A percentile compares a stretch with the other conserved stretches of the same genome.
phyloP scores from a whole-genome alignment of 2,113 vertebrate genomes.

The Syrmaticus mikado region DNA sequence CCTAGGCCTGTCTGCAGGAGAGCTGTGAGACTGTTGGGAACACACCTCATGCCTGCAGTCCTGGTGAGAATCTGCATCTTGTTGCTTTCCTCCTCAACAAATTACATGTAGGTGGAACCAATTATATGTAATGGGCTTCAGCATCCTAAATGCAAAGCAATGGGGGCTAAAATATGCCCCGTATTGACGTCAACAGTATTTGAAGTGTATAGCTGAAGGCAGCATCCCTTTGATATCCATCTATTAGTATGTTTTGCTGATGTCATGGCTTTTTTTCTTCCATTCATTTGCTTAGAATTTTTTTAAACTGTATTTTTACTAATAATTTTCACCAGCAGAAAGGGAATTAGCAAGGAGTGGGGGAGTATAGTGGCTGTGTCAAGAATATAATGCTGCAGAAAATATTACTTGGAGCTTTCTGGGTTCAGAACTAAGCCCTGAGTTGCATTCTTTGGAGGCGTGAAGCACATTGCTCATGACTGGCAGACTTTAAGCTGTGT shows the following conservation, averaged over 20 bases:
- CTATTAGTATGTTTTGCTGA: slow-evolving; percentile 41
- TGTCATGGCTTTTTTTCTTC: slow-evolving; percentile 7
- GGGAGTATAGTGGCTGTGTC: neutral
- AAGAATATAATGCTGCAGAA: neutral
- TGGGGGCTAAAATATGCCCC: slow-evolving; percentile 47
- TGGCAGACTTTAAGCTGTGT: neutral
- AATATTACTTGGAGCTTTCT: neutral
- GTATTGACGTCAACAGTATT: slow-evolving; percentile 51
- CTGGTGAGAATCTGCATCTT: slow-evolving; percentile 28
- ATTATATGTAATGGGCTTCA: slow-evolving; percentile 57
- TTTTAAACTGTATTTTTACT: slow-evolving; percentile 4
- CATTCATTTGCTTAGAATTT: neutral
- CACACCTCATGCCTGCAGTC: neutral
- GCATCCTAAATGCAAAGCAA: slow-evolving; percentile 60
- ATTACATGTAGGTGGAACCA: slow-evolving; percentile 63
- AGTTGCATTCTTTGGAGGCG: neutral
- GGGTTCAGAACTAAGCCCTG: neutral
- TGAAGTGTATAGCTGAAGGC: slow-evolving; percentile 27
- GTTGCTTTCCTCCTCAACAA: slow-evolving; percentile 47
- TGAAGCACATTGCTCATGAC: neutral
- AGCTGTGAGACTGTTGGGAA: neutral
- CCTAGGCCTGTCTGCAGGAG: neutral
- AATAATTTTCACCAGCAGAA: slow-evolving; percentile 12
- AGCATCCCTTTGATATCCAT: slow-evolving; percentile 28
- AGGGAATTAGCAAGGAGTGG: neutral